Conservation (phyloP, 2,888 invertebrate genomes). For the Leucophenga montana region DNA sequence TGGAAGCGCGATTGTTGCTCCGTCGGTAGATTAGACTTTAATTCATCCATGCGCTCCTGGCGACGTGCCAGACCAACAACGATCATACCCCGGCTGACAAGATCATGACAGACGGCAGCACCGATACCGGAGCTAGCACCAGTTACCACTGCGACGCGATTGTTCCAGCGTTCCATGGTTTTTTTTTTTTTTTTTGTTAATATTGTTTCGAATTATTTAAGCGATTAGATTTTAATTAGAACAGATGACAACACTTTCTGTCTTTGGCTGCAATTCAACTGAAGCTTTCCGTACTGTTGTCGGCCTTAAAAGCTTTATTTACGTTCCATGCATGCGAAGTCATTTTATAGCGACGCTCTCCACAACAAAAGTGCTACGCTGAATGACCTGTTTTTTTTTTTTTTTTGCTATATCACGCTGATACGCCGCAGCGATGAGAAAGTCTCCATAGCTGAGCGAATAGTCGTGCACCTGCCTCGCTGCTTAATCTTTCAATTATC, state of each 20-base stretch:
- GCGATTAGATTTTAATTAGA: too few relatives aligned
- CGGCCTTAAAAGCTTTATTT: background rate
- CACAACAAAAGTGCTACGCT: too few relatives aligned
- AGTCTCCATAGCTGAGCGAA: too few relatives aligned
- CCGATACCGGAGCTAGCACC: conserved; percentile 79
- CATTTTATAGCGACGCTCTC: too few relatives aligned
- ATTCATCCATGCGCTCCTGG: conserved; percentile 70
- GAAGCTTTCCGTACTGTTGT: background rate
- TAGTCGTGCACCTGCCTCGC: too few relatives aligned
- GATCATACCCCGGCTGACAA: conserved; percentile 74
- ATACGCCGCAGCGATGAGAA: too few relatives aligned
- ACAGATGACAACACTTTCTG: too few relatives aligned
- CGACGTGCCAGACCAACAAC: conserved; percentile 76
- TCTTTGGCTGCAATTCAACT: background rate
- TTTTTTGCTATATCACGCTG: too few relatives aligned
- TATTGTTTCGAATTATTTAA: background rate
- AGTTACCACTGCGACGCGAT: conserved; percentile 78
- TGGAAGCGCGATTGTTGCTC: conserved; percentile 66
- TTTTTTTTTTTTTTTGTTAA: too few relatives aligned
- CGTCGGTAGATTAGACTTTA: conserved; percentile 44
- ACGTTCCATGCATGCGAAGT: too few relatives aligned
- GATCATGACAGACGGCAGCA: conserved; percentile 70
- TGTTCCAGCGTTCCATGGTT: conserved; percentile 76
- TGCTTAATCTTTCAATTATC: too few relatives aligned
- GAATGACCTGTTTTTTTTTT: too few relatives aligned